Percentiles rank a stretch among this genome's conserved stretches.
These are phyloP conservation scores for Heloderma charlesbogerti DNA, from an alignment of 2,113 vertebrate species.

Conservation along the genomic window DNA sequence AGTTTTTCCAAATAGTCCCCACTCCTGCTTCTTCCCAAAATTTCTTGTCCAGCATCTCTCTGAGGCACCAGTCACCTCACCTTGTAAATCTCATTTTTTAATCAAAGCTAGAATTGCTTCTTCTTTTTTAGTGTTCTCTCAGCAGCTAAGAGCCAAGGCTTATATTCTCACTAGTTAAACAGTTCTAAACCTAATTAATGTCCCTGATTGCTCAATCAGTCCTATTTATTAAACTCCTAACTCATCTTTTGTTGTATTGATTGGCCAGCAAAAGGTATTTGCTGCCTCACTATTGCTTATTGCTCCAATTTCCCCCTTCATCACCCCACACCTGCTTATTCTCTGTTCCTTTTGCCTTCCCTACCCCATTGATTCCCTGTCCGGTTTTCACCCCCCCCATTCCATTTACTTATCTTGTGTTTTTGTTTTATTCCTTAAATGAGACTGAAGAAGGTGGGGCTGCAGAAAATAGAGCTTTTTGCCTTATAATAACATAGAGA, in stretches of 20 bases:
- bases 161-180: not conserved
- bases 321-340: not conserved
- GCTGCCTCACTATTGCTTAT: not conserved
- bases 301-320: not conserved
- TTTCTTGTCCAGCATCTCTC: too few species aligned
- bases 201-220: not conserved
- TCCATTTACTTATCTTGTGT: not conserved
- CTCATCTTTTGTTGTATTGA: constrained; percentile 16
- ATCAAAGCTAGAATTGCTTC: not conserved
- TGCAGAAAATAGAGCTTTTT: not conserved
- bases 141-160: not conserved
- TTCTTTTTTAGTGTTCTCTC: not conserved
- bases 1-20: not conserved
- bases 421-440: not conserved
- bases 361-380: not conserved
- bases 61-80: not conserved
- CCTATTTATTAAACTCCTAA: constrained; percentile 5
- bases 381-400: not conserved
- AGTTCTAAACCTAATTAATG: constrained; percentile 16
- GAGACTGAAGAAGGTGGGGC: too few species aligned
- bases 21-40: not conserved
- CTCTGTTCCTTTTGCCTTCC: not conserved
- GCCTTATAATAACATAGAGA: not conserved
- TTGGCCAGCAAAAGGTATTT: constrained; percentile 10
- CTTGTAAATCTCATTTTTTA: not conserved